Conservation (phyloP, 2,888 invertebrate genomes). For the Archips crataeganus region DNA sequence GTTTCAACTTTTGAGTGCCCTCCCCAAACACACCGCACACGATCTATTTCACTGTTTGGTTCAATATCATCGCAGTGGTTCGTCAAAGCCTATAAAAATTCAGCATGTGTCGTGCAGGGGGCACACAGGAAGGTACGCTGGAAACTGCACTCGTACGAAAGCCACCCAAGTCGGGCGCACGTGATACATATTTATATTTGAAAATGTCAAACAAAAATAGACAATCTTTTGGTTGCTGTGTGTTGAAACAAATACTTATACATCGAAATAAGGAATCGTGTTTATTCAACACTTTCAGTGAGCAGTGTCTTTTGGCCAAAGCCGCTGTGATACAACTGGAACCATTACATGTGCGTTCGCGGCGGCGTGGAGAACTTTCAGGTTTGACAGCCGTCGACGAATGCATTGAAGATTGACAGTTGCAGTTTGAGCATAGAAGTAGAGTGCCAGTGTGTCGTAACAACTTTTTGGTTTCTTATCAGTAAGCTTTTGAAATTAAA, state of each 20-base stretch:
- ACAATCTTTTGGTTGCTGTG: neutral
- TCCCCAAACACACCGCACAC: slow-evolving; percentile 23
- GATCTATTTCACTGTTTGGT: slow-evolving; percentile 32
- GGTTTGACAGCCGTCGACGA: too few species aligned
- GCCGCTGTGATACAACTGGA: too few species aligned
- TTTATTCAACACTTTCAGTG: too few species aligned
- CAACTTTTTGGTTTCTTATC: too few species aligned
- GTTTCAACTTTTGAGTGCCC: slow-evolving; percentile 7
- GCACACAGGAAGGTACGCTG: slow-evolving; percentile 70
- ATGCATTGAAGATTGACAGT: too few species aligned
- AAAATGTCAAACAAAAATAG: slow-evolving; percentile 3
- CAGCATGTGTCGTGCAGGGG: slow-evolving; percentile 67
- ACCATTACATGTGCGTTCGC: too few species aligned
- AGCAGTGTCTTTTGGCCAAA: too few species aligned
- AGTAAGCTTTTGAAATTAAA: too few species aligned
- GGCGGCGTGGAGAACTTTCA: too few species aligned
- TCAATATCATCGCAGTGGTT: slow-evolving; percentile 38
- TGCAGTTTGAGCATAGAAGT: too few species aligned
- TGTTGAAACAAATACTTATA: neutral
- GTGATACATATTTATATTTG: slow-evolving; percentile 35
- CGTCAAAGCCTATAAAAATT: slow-evolving; percentile 72
- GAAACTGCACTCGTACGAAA: slow-evolving; percentile 65
- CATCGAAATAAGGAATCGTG: too few species aligned
- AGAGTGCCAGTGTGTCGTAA: too few species aligned
- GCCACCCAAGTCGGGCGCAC: slow-evolving; percentile 69